These are phyloP conservation scores for Potamarius usumacintae DNA, from an alignment of 2,113 vertebrate species.

Conservation along the genomic window DNA sequence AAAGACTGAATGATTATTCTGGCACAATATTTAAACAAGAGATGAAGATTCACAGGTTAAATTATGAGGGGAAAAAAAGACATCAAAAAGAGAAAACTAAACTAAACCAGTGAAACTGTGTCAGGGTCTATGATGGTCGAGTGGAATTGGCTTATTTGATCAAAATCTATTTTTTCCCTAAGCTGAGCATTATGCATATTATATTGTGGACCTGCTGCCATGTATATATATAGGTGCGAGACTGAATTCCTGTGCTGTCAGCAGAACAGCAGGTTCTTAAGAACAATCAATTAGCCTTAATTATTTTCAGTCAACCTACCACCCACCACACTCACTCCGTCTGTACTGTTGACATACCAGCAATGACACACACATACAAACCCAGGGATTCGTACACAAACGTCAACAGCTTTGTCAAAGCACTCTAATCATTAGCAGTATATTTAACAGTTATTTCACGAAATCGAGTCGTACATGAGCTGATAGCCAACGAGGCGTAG, in stretches of 20 bases:
- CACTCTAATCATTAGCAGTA: not conserved
- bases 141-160: not conserved
- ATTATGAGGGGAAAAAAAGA: not conserved
- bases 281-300: constrained; percentile 68
- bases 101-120: not conserved
- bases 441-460: not conserved
- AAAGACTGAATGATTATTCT: constrained; percentile 10
- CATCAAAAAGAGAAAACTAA: not conserved
- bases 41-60: not conserved
- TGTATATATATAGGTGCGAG: constrained; percentile 25
- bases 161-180: not conserved
- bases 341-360: constrained; percentile 13
- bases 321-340: constrained; percentile 51
- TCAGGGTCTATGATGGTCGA: not conserved
- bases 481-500: no score
- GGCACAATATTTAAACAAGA: not conserved
- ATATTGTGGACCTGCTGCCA: not conserved
- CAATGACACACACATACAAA: not conserved
- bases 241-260: constrained; percentile 63
- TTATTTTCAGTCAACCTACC: constrained; percentile 63
- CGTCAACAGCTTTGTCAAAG: not conserved
- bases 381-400: constrained; percentile 1
- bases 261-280: constrained; percentile 61
- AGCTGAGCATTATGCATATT: not conserved
- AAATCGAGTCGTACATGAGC: no score